A percentile compares a stretch with the other conserved stretches of the same genome.
These are phyloP conservation scores for Pseudeuparius sepicola DNA, from an alignment of 2,888 invertebrate species.

Conservation along the genomic window DNA sequence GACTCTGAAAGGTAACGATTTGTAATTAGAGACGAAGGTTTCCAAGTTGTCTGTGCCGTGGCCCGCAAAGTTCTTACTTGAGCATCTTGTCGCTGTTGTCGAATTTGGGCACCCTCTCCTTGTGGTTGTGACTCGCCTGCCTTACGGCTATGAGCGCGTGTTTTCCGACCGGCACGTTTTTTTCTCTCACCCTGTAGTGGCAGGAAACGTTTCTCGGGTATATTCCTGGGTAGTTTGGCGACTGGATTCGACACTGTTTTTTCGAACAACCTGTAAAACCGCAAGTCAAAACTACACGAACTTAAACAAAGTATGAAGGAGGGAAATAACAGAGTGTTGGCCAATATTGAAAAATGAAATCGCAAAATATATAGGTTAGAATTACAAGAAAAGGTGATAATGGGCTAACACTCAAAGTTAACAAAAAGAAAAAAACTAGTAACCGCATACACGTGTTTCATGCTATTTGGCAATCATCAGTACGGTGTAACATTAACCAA, in stretches of 20 bases:
- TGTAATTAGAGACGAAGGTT: too few relatives aligned
- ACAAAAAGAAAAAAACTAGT: too few relatives aligned
- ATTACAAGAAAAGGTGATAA: conserved; percentile 1
- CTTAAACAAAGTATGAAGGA: too few relatives aligned
- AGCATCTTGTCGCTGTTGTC: conserved; percentile 65
- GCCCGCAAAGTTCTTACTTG: conserved; percentile 48
- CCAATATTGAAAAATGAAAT: too few relatives aligned
- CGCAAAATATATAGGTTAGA: too few relatives aligned
- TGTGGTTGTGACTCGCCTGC: conserved; percentile 70
- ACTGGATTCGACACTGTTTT: conserved; percentile 56
- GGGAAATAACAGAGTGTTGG: too few relatives aligned
- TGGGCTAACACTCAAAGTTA: too few relatives aligned
- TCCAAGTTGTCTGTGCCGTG: not conserved
- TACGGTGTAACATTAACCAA: too few relatives aligned
- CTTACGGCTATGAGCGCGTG: conserved; percentile 66
- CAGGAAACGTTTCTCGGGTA: conserved; percentile 76
- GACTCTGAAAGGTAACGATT: conserved; percentile 44
- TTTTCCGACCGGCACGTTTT: conserved; percentile 54
- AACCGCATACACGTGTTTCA: too few relatives aligned
- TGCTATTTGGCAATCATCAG: too few relatives aligned
- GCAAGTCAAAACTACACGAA: too few relatives aligned
- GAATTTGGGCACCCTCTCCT: conserved; percentile 67
- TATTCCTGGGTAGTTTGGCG: conserved; percentile 84
- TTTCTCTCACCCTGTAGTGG: conserved; percentile 37
- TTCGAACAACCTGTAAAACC: conserved; percentile 50